Evolutionary conservation across 2,113 vertebrate species (phyloP), one percentile per base, ranked within the genome.

Genomic region (Malurus elegans): DNA sequence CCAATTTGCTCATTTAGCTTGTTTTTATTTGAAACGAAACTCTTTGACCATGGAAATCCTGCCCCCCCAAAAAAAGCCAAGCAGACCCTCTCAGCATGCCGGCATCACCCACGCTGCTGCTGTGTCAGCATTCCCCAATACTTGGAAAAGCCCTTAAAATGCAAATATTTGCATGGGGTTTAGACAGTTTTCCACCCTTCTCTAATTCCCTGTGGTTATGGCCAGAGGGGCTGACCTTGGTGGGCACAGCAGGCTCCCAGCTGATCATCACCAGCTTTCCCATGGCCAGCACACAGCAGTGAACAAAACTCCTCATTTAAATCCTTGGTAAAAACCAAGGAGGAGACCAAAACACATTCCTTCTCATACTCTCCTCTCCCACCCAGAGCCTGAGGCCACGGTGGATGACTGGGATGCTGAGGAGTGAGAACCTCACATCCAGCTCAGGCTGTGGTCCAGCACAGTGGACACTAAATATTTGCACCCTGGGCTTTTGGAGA

Each of bases 111-210:
- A 94, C 92, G 0, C 60, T 50, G 79, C 88, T 86, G 88, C 92
- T 76, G 38, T 56, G 84, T 96, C 95, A 94, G 82, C 87, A 0
- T 72, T 93, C 78, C 65, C 61, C 81, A 80, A 34, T 86, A 88
- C 79, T 70, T 83, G 64, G 88, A 88, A 93, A 90, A 92, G 45
- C 1, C 2, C 86, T 96, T 3, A 9, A 88, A 94, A 83, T 51
- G 54, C 58, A 96, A 94, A 93, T 95, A 96, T 94, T 94, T 96
- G 79, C 44, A 51, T 5, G 12, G 47, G 8, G 9, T 89, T 81
- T 31, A 84, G 90, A 45, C 31, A 48, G 16, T 92, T 95, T 95
- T 86, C 92, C 86, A 86, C 23, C 14, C 29, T 0, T 69, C 56
- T 88, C 74, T 86, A 65, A 72, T 82, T 88, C 54, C 29, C 15